Evolutionary conservation across 1,140 invertebrate genomes (phyloP), one percentile per base, ranked within the genome.

Genomic region (Halictus rubicundus): DNA sequence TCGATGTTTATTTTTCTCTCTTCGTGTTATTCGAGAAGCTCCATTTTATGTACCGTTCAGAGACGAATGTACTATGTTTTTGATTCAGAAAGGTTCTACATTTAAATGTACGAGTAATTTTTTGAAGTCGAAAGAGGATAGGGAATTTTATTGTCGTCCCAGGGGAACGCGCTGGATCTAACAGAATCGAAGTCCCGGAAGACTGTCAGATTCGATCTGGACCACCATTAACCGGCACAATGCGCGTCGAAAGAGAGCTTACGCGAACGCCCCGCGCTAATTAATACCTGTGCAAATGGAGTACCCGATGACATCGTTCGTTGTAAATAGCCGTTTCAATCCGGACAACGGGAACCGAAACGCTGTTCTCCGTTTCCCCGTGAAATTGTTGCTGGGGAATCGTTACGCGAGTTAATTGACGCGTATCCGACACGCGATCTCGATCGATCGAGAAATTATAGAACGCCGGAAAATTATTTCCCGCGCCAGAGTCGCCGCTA

Each of bases 211-310:
- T 63, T 68, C 68, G 73, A 78, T 81, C 68, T 57, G 64, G 49
- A 52, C 46, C 37, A 59, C 70, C 39, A 74, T 83, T 81, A 78
- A 64, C 69, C 46, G 69, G 78, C 68, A 72, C 69, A 65, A 66
- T 66, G 39, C 64, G 37, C 23, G 27, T 37, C 25, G 46, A 42
- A 27, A 57, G 52, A 23, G 60, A 25, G 37, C 49, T 64, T 49
- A 64, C 27, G 69, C 39, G 68, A 64, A 72, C 60, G 25, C 61
- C 32, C 23, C 66, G 69, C n/a, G 61, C 71, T 82, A 86, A 86
- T 86, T 86, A 81, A 72, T 79, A 78, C 68, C 65, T 64, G 70
- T 66, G 60, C 74, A 25, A 75, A 23, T 82, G 25, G 64, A 63
- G 32, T 57, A 12, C 60, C 70, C 46, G 61, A 78, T 63, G 72